Evolutionary conservation across 2,888 invertebrate species (phyloP), one percentile per base, ranked within the genome.

Genomic region (Trissolcus japonicus): DNA sequence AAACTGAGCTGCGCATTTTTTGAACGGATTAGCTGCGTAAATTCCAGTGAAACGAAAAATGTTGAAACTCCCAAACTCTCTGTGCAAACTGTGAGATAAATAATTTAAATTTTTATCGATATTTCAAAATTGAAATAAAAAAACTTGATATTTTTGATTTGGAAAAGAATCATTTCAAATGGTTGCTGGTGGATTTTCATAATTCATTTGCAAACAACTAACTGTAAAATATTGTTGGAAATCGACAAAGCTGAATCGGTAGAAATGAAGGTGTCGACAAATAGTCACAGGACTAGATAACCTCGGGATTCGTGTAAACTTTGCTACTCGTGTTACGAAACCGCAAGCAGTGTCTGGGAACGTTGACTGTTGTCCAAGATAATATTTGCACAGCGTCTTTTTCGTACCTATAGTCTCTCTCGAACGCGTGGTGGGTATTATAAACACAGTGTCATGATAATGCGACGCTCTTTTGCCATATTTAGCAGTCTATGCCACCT

Each of bases 281-380:
- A 78, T 76, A 78, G 65, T 73, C 73, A 67, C 75, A 74, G 69
- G 72, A 78, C 79, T 80, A 76, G 83, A 83, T 84, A 84, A 83
- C 85, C 82, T 82, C 80, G 76, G 81, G 81, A 82, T 82, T 80
- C 83, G 84, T 82, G 84, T 84, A 84, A 85, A 86, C 84, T 81
- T 80, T 78, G 85, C 88, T 88, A 88, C 88, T 84, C 85, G 88
- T 87, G 83, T 89, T 89, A 88, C 86, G 85, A 86, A 86, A 88
- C 83, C 82, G 35, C 35, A 83, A 82, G 83, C 83, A 82, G 81
- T 79, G 82, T 83, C 83, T 83, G 82, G 81, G 82, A 82, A 83
- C 83, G 83, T 83, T 81, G 82, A 80, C 83, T 88, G 86, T 88
- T 87, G 86, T 85, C 85, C 82, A 61, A 84, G 88, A 87, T 88